Evolutionary conservation across 2,797 vertebrate genomes (phyloP).

Genomic region (Pantherophis alleghaniensis): DNA sequence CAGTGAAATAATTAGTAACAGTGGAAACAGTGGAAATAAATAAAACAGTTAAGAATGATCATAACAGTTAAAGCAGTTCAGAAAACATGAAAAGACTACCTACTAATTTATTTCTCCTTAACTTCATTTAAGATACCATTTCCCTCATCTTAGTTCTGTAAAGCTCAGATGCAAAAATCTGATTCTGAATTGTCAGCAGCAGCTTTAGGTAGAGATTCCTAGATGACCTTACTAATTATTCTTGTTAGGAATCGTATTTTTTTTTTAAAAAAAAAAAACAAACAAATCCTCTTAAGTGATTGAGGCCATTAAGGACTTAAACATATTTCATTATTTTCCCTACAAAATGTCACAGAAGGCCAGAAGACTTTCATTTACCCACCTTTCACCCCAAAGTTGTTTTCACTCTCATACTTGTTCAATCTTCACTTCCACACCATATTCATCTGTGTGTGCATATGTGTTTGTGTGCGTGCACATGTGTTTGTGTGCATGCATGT

Average conservation of each 20-base stretch:
- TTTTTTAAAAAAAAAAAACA: too few relatives aligned
- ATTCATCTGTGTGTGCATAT: fast-evolving
- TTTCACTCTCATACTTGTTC: neutral
- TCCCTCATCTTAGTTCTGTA: neutral
- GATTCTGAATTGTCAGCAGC: neutral
- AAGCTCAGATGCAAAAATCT: neutral
- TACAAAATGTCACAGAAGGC: neutral
- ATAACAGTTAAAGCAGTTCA: neutral
- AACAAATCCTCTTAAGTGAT: neutral
- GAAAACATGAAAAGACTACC: neutral
- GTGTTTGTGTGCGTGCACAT: neutral
- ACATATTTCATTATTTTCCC: neutral
- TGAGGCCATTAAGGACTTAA: neutral
- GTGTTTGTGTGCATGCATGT: neutral
- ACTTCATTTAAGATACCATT: neutral
- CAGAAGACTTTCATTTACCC: neutral
- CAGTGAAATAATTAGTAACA: neutral
- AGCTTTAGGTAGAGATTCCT: neutral
- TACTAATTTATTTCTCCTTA: neutral
- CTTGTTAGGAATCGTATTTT: neutral
- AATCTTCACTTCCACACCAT: neutral
- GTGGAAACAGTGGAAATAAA: neutral
- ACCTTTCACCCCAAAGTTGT: neutral
- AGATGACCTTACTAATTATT: neutral
- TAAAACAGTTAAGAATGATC: neutral